Evolutionary conservation across 2,888 invertebrate species (phyloP).

Genomic region (Schizaphis graminum): DNA sequence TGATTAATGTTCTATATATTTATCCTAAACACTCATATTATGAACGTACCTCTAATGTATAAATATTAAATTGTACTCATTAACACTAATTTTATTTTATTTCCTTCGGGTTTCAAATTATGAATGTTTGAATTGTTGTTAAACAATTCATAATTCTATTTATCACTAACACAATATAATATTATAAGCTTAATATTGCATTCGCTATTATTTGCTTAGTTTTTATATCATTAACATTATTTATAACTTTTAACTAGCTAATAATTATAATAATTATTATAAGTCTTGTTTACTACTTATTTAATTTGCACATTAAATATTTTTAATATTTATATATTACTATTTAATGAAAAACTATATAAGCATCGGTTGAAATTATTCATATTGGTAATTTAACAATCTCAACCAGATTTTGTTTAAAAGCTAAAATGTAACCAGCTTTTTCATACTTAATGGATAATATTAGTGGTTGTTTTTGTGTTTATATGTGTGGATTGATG

Average conservation of each 20-base stretch:
- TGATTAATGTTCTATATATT: neutral
- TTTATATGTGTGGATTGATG: neutral
- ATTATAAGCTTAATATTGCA: constrained; percentile 46
- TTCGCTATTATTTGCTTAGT: constrained; percentile 39
- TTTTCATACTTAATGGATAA: neutral
- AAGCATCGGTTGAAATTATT: neutral
- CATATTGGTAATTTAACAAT: neutral
- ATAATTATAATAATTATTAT: neutral
- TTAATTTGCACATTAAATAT: neutral
- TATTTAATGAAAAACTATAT: neutral
- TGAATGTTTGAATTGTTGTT: neutral
- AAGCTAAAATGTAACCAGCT: neutral
- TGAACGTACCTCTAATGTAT: neutral
- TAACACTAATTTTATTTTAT: neutral
- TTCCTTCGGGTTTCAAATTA: neutral
- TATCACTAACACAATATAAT: neutral
- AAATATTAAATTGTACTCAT: neutral
- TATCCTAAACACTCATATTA: neutral
- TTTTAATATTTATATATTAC: neutral
- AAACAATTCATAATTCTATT: neutral
- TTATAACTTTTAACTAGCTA: constrained; percentile 21
- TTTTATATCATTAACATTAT: constrained; percentile 40
- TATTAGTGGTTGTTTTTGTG: neutral
- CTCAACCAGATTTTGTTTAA: neutral
- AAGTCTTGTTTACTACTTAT: neutral